Percentiles rank a stretch among this genome's conserved stretches.
phyloP scores from a whole-genome alignment of 1,140 invertebrate genomes.

The Formica exsecta region DNA sequence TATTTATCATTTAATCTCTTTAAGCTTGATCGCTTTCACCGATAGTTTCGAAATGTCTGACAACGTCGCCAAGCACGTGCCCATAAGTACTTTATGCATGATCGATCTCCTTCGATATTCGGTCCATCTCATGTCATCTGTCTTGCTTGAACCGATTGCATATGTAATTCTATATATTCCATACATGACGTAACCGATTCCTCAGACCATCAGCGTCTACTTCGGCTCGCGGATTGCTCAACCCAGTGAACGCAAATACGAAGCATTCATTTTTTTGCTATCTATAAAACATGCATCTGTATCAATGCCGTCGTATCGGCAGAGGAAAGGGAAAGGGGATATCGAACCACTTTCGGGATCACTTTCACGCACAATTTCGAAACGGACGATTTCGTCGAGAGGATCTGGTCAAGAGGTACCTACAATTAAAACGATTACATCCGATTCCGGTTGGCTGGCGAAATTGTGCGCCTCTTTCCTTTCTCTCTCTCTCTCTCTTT shows the following conservation, averaged over 20 bases:
- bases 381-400: conserved; percentile 37
- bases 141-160: conserved; percentile 19
- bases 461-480: conserved; percentile 20
- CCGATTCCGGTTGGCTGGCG: conserved; percentile 37
- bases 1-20: conserved; percentile 32
- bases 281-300: conserved; percentile 37
- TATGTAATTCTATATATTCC: not conserved
- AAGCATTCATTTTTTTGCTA: not conserved
- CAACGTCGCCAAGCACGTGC: conserved; percentile 1
- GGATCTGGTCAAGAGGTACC: not conserved
- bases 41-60: conserved; percentile 38
- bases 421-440: conserved; percentile 48
- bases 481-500: not conserved
- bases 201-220: not conserved
- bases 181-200: conserved; percentile 38
- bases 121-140: conserved; percentile 40
- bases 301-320: not conserved
- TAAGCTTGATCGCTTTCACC: conserved; percentile 49
- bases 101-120: conserved; percentile 26
- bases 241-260: conserved; percentile 2
- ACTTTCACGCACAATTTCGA: conserved; percentile 58
- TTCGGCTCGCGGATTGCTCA: conserved; percentile 5
- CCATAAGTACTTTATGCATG: not conserved
- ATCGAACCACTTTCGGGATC: conserved; percentile 45
- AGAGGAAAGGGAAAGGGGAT: not conserved